Conservation (phyloP, 2,888 invertebrate genomes). For the Erebia aethiops region DNA sequence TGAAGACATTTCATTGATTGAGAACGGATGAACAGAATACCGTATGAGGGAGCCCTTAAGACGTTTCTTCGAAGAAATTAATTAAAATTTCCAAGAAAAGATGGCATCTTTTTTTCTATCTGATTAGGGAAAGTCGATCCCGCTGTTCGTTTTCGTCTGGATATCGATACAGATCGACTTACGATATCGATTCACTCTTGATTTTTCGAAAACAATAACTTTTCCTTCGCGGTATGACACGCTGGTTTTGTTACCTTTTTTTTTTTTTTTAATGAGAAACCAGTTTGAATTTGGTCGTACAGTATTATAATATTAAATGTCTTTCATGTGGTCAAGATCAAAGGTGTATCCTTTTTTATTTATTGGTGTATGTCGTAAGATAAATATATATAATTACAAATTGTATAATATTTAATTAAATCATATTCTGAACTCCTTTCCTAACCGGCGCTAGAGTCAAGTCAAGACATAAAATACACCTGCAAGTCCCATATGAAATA, state of each 20-base stretch:
- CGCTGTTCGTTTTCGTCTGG: slow-evolving; percentile 1
- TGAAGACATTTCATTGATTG: not conserved
- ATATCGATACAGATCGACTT: slow-evolving; percentile 20
- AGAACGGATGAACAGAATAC: not conserved
- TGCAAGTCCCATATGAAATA: no score
- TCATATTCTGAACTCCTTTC: no score
- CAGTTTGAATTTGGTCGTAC: slow-evolving; percentile 8
- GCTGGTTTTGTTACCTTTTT: slow-evolving; percentile 1
- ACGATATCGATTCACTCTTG: slow-evolving; percentile 23
- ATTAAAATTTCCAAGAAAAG: slow-evolving; percentile 13
- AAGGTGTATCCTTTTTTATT: not conserved
- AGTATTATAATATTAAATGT: no score
- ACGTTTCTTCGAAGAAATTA: slow-evolving; percentile 20
- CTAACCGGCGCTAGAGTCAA: no score
- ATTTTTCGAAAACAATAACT: slow-evolving; percentile 24
- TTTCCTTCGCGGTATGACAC: slow-evolving; percentile 20
- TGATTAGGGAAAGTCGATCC: slow-evolving; percentile 20
- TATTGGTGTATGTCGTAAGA: not conserved
- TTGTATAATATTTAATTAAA: no score
- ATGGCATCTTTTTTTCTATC: not conserved
- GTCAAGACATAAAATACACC: no score
- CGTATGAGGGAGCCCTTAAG: not conserved
- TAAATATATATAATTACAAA: no score
- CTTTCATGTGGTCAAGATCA: slow-evolving; percentile 1
- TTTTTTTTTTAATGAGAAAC: slow-evolving; percentile 5